Percentiles rank a stretch among this genome's conserved stretches.
Evolutionary conservation across 2,797 vertebrate genomes (phyloP).

Genomic region (Alca torda): DNA sequence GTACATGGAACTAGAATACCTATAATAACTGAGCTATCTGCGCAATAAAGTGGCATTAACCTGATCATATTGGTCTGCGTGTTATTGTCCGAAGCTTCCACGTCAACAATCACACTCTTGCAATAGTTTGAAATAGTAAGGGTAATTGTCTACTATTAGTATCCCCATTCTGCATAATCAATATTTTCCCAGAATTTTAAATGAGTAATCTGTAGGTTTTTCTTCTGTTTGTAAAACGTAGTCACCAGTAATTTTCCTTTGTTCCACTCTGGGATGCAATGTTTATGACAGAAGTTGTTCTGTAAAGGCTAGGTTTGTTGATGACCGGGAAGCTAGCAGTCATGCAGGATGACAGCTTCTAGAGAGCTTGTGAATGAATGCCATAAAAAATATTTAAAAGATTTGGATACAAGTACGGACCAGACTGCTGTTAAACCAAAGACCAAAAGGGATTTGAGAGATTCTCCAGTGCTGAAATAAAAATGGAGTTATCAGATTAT

Average conservation of each 20-base stretch:
- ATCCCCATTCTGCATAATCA: background rate
- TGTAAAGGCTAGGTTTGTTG: background rate
- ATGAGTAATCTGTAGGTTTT: background rate
- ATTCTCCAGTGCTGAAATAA: background rate
- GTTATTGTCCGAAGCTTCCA: too few species aligned
- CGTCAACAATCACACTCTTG: background rate
- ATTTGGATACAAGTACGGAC: background rate
- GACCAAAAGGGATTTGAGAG: background rate
- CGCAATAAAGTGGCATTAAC: too few species aligned
- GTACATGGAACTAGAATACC: too few species aligned
- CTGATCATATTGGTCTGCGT: too few species aligned
- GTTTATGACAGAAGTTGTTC: background rate
- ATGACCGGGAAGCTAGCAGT: background rate
- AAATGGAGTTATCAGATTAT: background rate
- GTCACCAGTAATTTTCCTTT: background rate
- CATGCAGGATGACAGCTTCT: background rate
- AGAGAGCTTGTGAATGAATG: background rate
- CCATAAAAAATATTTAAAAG: background rate
- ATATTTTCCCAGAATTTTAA: background rate
- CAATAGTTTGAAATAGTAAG: background rate
- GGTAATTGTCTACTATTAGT: background rate
- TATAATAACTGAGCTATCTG: too few species aligned
- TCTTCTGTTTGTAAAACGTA: background rate
- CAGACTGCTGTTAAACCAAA: background rate
- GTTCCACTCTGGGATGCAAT: background rate